A percentile compares a stretch with the other conserved stretches of the same genome.
phyloP scores from a whole-genome alignment of 1,140 invertebrate species.

The Antheraea mylitta region DNA sequence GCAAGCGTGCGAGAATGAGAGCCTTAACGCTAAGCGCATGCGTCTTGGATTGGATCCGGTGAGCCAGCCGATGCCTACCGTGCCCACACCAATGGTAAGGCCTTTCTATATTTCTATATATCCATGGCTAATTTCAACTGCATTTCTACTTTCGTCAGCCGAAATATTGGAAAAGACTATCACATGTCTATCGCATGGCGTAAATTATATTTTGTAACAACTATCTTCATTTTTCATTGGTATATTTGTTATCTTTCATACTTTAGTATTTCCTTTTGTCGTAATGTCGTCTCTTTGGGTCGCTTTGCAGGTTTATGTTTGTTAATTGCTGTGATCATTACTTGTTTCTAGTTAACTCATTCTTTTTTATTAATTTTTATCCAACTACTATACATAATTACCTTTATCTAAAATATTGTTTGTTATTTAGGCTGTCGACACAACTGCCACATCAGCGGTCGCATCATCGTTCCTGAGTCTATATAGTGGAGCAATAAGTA shows the following conservation, averaged over 20 bases:
- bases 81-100: constrained; percentile 81
- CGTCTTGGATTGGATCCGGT: constrained; percentile 96
- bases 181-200: not conserved
- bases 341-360: not conserved
- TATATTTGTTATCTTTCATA: too few species aligned
- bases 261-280: too few species aligned
- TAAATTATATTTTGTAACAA: too few species aligned
- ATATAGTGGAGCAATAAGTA: constrained; percentile 63
- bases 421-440: constrained; percentile 65
- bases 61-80: constrained; percentile 89
- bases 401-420: not conserved
- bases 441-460: constrained; percentile 62
- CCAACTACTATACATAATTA: too few species aligned
- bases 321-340: not conserved
- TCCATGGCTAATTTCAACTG: not conserved
- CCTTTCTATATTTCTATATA: not conserved
- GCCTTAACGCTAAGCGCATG: constrained; percentile 97
- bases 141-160: not conserved
- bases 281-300: too few species aligned
- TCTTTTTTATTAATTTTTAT: not conserved
- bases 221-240: too few species aligned
- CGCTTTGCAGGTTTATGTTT: not conserved
- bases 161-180: not conserved
- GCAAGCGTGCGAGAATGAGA: constrained; percentile 97
- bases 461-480: constrained; percentile 71